Conservation (phyloP, 2,888 invertebrate species). For the Taphrorychus bicolor region DNA sequence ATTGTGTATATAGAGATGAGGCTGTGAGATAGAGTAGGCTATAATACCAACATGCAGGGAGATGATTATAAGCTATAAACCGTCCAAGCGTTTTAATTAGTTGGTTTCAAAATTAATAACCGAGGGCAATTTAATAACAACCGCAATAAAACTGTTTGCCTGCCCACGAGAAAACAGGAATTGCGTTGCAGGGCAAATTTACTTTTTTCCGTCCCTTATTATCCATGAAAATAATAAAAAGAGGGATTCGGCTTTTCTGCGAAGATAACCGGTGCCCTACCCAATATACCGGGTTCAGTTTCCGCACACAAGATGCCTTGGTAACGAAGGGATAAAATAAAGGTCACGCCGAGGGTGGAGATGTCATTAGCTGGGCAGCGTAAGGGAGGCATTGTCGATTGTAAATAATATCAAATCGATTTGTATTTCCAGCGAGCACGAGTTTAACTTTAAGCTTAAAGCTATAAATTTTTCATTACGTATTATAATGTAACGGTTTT, state of each 20-base stretch:
- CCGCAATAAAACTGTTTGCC: neutral
- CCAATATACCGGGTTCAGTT: too few relatives aligned
- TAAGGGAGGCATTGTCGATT: neutral
- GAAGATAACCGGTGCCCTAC: neutral
- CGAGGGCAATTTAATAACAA: neutral
- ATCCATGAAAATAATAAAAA: neutral
- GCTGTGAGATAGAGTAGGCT: too few relatives aligned
- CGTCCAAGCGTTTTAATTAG: neutral
- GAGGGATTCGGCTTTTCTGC: neutral
- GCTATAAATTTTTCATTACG: conserved; percentile 2
- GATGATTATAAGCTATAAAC: too few relatives aligned
- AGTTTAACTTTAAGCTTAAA: neutral
- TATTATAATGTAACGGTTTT: neutral
- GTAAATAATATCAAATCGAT: neutral
- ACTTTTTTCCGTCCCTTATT: neutral
- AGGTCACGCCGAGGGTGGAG: neutral
- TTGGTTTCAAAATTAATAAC: neutral
- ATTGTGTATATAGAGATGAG: too few relatives aligned
- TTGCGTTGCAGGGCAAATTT: neutral
- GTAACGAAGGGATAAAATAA: neutral
- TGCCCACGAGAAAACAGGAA: neutral
- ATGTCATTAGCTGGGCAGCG: neutral
- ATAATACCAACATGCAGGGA: too few relatives aligned
- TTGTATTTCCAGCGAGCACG: neutral
- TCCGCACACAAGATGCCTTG: too few relatives aligned